Evolutionary conservation across 2,113 vertebrate species (phyloP), one percentile per base, ranked within the genome.

Genomic region (Reinhardtius hippoglossoides): DNA sequence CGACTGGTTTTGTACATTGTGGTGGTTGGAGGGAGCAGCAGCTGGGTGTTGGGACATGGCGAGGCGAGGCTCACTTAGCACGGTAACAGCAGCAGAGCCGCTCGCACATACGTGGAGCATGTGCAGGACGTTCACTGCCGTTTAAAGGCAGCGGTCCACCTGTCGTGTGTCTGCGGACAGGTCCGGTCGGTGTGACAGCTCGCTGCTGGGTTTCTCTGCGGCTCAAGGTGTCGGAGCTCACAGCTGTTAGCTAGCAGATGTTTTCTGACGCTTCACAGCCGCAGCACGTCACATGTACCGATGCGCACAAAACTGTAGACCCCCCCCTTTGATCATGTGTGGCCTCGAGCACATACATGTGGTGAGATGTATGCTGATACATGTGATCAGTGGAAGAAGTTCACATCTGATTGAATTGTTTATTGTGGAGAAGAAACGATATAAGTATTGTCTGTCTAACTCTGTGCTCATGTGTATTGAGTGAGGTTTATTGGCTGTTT

Each of bases 241-340:
- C 85, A 89, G 78, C 65, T 75, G 85, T 67, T 86, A 80, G 82
- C 90, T 74, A 35, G 79, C 78, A 81, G 80, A 84, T 89, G 86
- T 78, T 71, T 48, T 46, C 16, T 70, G 62, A 74, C 73, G 60
- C 66, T 27, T 7, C 26, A 67, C 35, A 50, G 42, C 63, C 54
- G 35, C 26, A 5, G 56, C 50, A 60, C 80, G n/a, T 21, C 71
- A 48, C 54, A 12, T 3, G 40, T 26, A 71, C 26, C 23, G 20
- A 78, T 69, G 70, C 56, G 48, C 78, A 18, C 20, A 27, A 27
- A 27, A 27, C 27, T 27, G 4, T 27, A 27, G 27, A 27, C 2
- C 50, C 15, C 40, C 40, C 9, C 8, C 40, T 42, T 3, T 12
- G 40, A 42, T 42, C 40, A 42, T 42, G 40, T 48, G 14, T 48